Evolutionary conservation across 2,113 vertebrate species (phyloP), one percentile per base, ranked within the genome.

Genomic region (Cavia porcellus): DNA sequence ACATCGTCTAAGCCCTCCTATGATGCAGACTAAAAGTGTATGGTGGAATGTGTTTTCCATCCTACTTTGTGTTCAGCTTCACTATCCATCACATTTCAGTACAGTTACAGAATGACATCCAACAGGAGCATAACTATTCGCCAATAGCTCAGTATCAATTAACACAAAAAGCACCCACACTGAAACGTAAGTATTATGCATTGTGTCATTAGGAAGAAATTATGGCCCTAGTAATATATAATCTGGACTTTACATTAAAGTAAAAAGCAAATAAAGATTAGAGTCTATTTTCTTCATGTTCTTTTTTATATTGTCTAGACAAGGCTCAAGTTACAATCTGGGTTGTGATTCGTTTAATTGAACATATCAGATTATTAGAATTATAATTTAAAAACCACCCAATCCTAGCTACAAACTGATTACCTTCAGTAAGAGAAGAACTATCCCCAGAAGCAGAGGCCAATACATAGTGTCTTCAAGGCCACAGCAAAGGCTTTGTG

Each of bases 151-250:
- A 90, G 0, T 52, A 80, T 25, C n/a, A 62, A 28, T 38, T 87
- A 59, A 59, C 32, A 52, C 50, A 24, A 66, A 93, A 89, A 9
- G 42, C n/a, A 79, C 5, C 25, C 24, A 75, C 59, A 59, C 80
- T 50, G 55, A 22, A 30, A 62, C 55, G 30, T 47, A 82, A 89
- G 32, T 89, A 62, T 4, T 66, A 17, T 45, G 32, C 20, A 32
- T 15, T 89, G 45, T 62, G 28, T 95, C 59, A 17, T 94, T n/a
- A 88, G 47, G 4, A 94, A 86, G 57, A 94, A 94, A 92, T 91
- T 85, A 91, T 72, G 68, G 20, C 25, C 2, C 45, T 14, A 30
- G 0, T 82, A 28, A 70, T 55, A 66, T 59, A 6, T 45, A n/a
- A 81, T 25, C 13, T 8, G 15, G 10, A 5, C 70, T 94, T 28